phyloP scores from a whole-genome alignment of 2,888 invertebrate species.

The Hedya salicella region DNA sequence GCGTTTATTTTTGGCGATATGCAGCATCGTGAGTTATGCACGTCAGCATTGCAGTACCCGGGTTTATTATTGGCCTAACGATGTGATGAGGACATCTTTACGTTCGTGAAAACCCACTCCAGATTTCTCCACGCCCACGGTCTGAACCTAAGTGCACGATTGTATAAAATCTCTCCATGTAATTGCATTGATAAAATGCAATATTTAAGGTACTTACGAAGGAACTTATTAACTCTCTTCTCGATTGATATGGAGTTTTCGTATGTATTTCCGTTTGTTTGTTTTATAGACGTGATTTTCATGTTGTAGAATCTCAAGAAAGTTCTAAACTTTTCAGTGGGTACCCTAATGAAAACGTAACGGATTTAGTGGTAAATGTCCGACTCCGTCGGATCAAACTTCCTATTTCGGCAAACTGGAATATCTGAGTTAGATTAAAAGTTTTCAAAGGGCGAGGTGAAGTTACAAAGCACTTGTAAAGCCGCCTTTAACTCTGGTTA shows the following conservation, averaged over 20 bases:
- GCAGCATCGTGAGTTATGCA: slow-evolving; percentile 50
- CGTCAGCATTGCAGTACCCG: slow-evolving; percentile 29
- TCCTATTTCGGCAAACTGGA: slow-evolving; percentile 26
- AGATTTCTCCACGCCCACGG: slow-evolving; percentile 5
- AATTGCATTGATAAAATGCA: too few relatives aligned
- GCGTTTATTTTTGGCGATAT: slow-evolving; percentile 61
- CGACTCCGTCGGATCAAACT: slow-evolving; percentile 28
- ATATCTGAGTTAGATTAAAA: slow-evolving; percentile 34
- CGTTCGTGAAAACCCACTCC: slow-evolving; percentile 6
- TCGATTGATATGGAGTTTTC: too few relatives aligned
- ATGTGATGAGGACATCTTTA: slow-evolving; percentile 20
- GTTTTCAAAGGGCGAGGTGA: slow-evolving; percentile 31
- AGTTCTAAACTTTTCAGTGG: slow-evolving; percentile 21
- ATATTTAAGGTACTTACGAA: too few relatives aligned
- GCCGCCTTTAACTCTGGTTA: slow-evolving; percentile 20
- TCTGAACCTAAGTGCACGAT: neutral
- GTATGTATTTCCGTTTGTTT: too few relatives aligned
- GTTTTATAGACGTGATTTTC: too few relatives aligned
- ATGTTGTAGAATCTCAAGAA: slow-evolving; percentile 4
- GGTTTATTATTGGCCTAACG: slow-evolving; percentile 32
- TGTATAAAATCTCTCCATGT: too few relatives aligned
- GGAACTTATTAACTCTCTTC: too few relatives aligned
- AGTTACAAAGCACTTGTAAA: slow-evolving; percentile 30
- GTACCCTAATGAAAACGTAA: slow-evolving; percentile 20
- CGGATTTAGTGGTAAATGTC: slow-evolving; percentile 25